Base-by-base conservation (phyloP, 1,140 invertebrate species). In the Drosophila kepulauana region DNA sequence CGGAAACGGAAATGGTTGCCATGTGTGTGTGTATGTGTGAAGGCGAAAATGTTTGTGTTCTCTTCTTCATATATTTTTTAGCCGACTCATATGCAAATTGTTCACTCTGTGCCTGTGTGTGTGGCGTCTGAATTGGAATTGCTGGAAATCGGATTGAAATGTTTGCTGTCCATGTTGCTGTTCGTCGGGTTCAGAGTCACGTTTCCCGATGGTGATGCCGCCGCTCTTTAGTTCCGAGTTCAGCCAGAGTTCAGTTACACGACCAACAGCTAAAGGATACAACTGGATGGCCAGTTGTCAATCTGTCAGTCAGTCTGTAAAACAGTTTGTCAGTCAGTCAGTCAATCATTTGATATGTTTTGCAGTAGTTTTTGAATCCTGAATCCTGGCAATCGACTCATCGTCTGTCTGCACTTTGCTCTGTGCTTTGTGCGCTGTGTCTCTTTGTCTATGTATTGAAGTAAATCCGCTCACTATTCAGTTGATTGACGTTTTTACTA, bases 101-200 rank as follows among this genome's bases (percentile, higher is more conserved):
- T 58, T 68, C 10, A 65, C 13, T 38, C 25, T 62, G 54, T 58
- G 63, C 13, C 38, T 38, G 43, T 58, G 49, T 68, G 68, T 79
- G 74, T 62, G 54, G 45, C 13, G 52, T 68, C 46, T 71, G 79
- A 87, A 87, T 82, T 81, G 77, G 77, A 90, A 75, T 82, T 79
- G 81, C 76, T 84, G 56, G 73, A 87, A 91, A 86, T 91, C 85
- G 78, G 82, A 90, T 89, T 88, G 85, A 88, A 85, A 88, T 89
- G 85, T 88, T 88, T 89, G 80, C 78, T 78, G 85, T 88, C 80
- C 84, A 72, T 82, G 79, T 38, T 38, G 35, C 7, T 38, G 35
- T 73, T 78, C 82, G 66, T 72, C 35, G 64, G 68, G 63, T 48
- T 79, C 72, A 81, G 35, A 7, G 78, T 85, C 81, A 81, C 77